Evolutionary conservation across 1,140 invertebrate species (phyloP), one percentile per base, ranked within the genome.

Genomic region (Drosophila asahinai): DNA sequence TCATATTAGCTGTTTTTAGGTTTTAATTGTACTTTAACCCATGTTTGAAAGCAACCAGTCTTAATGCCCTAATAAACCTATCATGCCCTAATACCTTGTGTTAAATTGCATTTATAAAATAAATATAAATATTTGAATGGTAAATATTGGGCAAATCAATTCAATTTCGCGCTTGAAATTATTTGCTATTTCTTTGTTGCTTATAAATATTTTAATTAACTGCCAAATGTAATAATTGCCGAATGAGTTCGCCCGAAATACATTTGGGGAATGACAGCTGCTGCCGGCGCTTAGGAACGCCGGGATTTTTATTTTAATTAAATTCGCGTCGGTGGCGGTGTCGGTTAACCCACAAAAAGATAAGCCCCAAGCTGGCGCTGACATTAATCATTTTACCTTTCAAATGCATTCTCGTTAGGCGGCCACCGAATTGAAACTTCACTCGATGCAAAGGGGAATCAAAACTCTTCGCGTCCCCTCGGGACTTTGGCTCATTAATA

Each of bases 161-260:
- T 86, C 49, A 55, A 79, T 78, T 78, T 68, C 3, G 33, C 36
- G 60, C 17, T 54, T 30, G 43, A 48, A 70, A 52, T 54, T 48
- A 64, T 78, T 62, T 66, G 25, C 43, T 9, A 11, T 36, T 48
- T 73, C 30, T 51, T 47, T 22, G 17, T 45, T 36, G 17, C 8
- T 40, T 43, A 49, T 54, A 73, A 63, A 71, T 79, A 79, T 86
- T 86, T 86, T 78, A 86, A 86, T 82, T 65, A 79, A 78, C 83
- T 80, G 57, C 59, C 45, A 77, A 67, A 51, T 49, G 55, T 48
- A 79, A 78, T 79, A 71, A 79, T 59, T 48, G 47, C 59, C 27
- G 17, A 71, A 54, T 55, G 52, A 60, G 47, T 78, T 71, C 3
- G 33, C 45, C 30, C 45, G 27, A 36, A 68, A 77, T 59, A 61